Evolutionary conservation across 2,797 vertebrate genomes (phyloP).

Genomic region (Jordanella pulchra): DNA sequence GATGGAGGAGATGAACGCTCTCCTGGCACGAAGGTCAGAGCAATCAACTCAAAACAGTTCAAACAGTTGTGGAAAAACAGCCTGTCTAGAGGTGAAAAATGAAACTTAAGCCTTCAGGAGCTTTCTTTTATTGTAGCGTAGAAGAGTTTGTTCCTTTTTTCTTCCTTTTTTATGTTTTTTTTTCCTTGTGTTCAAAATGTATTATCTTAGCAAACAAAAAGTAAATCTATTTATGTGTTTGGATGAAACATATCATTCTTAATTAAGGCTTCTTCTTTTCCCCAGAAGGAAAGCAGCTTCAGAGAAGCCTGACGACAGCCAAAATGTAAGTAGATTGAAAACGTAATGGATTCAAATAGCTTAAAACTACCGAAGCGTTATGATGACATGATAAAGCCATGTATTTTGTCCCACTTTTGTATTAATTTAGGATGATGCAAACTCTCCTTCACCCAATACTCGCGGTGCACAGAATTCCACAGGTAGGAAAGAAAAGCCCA

Average conservation of each 20-base stretch:
- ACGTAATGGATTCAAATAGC: not conserved
- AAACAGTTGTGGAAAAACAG: no score
- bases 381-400: not conserved
- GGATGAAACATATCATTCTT: constrained; percentile 28
- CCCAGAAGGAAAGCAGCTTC: constrained; percentile 95
- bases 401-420: not conserved
- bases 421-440: constrained; percentile 88
- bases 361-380: not conserved
- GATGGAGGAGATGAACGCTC: constrained; percentile 99
- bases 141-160: not conserved
- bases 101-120: no score
- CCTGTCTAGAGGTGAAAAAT: no score
- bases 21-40: constrained; percentile 93
- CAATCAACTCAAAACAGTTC: not conserved
- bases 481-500: constrained; percentile 72
- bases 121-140: no score
- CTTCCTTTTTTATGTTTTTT: not conserved
- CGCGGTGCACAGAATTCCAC: constrained; percentile 86
- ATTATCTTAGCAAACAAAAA: not conserved
- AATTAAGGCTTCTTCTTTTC: constrained; percentile 60
- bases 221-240: not conserved
- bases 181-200: not conserved
- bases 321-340: constrained; percentile 85
- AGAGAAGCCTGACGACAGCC: constrained; percentile 93
- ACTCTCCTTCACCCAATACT: constrained; percentile 85